These are phyloP conservation scores for Eufriesea mexicana DNA, from an alignment of 1,140 invertebrate species.

Conservation along the genomic window DNA sequence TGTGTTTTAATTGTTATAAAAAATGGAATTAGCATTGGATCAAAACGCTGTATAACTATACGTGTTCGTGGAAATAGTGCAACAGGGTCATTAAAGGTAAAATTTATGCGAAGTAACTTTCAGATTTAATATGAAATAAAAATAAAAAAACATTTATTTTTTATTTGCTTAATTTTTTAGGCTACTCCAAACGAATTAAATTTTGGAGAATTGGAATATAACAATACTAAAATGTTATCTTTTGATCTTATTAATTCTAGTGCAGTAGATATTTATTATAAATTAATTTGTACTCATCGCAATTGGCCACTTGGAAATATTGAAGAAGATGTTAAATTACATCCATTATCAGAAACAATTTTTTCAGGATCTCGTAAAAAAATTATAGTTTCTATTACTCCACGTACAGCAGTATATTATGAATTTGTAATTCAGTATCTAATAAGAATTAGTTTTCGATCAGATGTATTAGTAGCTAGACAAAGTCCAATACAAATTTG, in stretches of 20 bases:
- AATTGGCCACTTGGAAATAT: constrained; percentile 50
- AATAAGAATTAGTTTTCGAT: constrained; percentile 46
- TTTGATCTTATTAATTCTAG: constrained; percentile 71
- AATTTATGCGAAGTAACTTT: constrained; percentile 2
- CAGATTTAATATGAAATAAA: background rate
- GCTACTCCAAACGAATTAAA: constrained; percentile 68
- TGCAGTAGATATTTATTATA: constrained; percentile 66
- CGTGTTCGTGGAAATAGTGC: constrained; percentile 61
- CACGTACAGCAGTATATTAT: constrained; percentile 64
- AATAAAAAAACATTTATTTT: too few relatives aligned
- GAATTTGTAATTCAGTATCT: constrained; percentile 68
- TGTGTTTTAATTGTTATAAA: constrained; percentile 55
- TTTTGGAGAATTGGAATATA: constrained; percentile 63
- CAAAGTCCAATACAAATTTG: constrained; percentile 60
- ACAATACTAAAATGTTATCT: constrained; percentile 41
- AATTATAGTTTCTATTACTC: constrained; percentile 62
- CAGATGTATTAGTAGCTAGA: constrained; percentile 26
- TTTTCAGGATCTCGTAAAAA: constrained; percentile 53
- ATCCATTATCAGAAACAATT: constrained; percentile 59
- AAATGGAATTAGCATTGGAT: constrained; percentile 31
- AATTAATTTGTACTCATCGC: constrained; percentile 50
- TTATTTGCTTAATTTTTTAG: constrained; percentile 47
- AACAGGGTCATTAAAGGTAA: constrained; percentile 69
- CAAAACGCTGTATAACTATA: constrained; percentile 45
- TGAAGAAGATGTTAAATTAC: constrained; percentile 62